These are phyloP conservation scores for Coboldia fuscipes DNA, from an alignment of 1,140 invertebrate genomes.

Conservation along the genomic window DNA sequence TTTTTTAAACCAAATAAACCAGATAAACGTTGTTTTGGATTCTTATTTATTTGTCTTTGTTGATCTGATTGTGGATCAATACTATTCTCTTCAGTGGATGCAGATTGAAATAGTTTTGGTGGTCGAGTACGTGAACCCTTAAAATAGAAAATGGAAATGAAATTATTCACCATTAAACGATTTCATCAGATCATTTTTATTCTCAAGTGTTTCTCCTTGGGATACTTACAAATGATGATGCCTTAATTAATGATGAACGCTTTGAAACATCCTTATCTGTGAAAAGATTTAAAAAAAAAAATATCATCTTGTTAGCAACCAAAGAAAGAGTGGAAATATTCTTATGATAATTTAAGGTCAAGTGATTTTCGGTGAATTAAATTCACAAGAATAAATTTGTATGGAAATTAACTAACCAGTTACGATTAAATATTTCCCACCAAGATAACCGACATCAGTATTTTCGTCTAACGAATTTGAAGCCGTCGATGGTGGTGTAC, in stretches of 20 bases:
- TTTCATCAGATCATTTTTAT: too few relatives aligned
- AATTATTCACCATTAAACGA: too few relatives aligned
- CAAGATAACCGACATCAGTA: conserved; percentile 40
- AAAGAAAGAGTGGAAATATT: too few relatives aligned
- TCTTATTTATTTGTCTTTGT: conserved; percentile 2
- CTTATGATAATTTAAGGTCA: too few relatives aligned
- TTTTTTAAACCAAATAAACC: conserved; percentile 33
- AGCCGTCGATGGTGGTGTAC: conserved; percentile 10
- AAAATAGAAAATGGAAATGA: too few relatives aligned
- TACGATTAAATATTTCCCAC: conserved; percentile 46
- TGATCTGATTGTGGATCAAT: not conserved
- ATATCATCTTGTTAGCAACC: too few relatives aligned
- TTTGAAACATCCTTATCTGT: conserved; percentile 10
- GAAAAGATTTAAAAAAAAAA: too few relatives aligned
- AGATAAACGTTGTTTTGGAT: conserved; percentile 36
- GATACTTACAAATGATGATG: conserved; percentile 17
- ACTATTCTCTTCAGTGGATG: conserved; percentile 28
- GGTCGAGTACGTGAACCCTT: conserved; percentile 16
- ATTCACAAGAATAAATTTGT: too few relatives aligned
- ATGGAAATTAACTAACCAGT: conserved; percentile 25
- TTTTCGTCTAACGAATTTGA: conserved; percentile 36
- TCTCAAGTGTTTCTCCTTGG: not conserved
- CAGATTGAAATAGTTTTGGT: conserved; percentile 14
- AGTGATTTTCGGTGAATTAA: too few relatives aligned
- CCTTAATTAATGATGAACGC: conserved; percentile 13